Conservation (phyloP, 1,140 invertebrate species). For the Pantala flavescens region DNA sequence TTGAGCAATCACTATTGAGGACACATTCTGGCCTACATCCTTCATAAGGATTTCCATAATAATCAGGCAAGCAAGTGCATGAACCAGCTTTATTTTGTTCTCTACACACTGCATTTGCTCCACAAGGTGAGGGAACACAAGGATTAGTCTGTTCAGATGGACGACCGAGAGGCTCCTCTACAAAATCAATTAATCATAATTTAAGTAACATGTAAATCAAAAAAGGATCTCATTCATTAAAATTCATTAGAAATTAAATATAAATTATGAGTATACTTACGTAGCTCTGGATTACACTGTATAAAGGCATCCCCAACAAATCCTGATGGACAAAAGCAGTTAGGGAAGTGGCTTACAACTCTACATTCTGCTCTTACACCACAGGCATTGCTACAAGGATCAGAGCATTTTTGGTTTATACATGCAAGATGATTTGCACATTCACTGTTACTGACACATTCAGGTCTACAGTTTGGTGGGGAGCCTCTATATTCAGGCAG, state of each 20-base stretch:
- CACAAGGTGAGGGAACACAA: slow-evolving; percentile 35
- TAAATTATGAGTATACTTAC: neutral
- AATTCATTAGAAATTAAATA: neutral
- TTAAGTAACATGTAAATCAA: neutral
- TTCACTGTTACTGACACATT: slow-evolving; percentile 57
- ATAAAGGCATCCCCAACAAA: slow-evolving; percentile 40
- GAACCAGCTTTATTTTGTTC: slow-evolving; percentile 32
- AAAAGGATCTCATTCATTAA: neutral
- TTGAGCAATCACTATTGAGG: slow-evolving; percentile 50
- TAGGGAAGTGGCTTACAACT: slow-evolving; percentile 44
- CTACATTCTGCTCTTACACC: slow-evolving; percentile 47
- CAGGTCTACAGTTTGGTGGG: slow-evolving; percentile 53
- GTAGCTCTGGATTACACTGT: slow-evolving; percentile 25
- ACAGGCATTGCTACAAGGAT: slow-evolving; percentile 45
- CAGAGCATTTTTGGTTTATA: slow-evolving; percentile 46
- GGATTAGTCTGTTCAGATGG: slow-evolving; percentile 26
- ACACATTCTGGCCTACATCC: slow-evolving; percentile 48
- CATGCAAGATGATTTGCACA: slow-evolving; percentile 50
- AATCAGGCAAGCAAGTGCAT: slow-evolving; percentile 52
- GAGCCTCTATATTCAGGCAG: slow-evolving; percentile 44
- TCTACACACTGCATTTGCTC: slow-evolving; percentile 36
- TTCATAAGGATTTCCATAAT: slow-evolving; percentile 52
- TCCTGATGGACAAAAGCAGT: slow-evolving; percentile 42
- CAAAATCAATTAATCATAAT: neutral
- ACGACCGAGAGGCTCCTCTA: slow-evolving; percentile 22